Evolutionary conservation across 2,888 invertebrate genomes (phyloP).

Genomic region (Acanthococcus lagerstroemiae): DNA sequence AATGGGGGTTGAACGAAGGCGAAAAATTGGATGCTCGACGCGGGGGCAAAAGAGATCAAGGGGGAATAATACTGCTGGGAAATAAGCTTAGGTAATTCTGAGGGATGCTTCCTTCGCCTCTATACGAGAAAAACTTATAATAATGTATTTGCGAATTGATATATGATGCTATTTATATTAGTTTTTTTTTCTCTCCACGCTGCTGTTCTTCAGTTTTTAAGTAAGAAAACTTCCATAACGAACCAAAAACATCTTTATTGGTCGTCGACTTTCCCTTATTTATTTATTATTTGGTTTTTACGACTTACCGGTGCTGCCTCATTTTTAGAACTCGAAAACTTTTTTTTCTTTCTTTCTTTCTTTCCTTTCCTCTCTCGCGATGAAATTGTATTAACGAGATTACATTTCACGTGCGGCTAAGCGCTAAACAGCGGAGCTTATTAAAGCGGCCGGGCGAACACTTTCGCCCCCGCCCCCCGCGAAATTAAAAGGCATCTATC

Average conservation of each 20-base stretch:
- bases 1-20: conserved; percentile 31
- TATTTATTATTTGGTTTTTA: background rate
- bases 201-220: conserved; percentile 9
- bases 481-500: too few species aligned
- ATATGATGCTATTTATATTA: conserved; percentile 32
- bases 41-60: conserved; percentile 18
- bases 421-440: too few species aligned
- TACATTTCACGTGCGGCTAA: background rate
- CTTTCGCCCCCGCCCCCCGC: too few species aligned
- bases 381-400: background rate
- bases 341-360: background rate
- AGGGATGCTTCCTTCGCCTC: conserved; percentile 20
- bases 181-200: conserved; percentile 17
- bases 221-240: conserved; percentile 24
- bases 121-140: conserved; percentile 27
- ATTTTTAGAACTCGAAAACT: background rate
- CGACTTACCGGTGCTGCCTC: background rate
- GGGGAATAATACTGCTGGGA: conserved; percentile 29
- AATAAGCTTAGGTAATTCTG: conserved; percentile 31
- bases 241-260: conserved; percentile 28
- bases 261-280: conserved; percentile 28
- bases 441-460: too few species aligned
- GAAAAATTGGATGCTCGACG: conserved; percentile 28
- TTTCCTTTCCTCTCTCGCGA: background rate
- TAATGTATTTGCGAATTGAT: conserved; percentile 31